Evolutionary conservation across 2,888 invertebrate species (phyloP), one percentile per base, ranked within the genome.

Genomic region (Troides aeacus): DNA sequence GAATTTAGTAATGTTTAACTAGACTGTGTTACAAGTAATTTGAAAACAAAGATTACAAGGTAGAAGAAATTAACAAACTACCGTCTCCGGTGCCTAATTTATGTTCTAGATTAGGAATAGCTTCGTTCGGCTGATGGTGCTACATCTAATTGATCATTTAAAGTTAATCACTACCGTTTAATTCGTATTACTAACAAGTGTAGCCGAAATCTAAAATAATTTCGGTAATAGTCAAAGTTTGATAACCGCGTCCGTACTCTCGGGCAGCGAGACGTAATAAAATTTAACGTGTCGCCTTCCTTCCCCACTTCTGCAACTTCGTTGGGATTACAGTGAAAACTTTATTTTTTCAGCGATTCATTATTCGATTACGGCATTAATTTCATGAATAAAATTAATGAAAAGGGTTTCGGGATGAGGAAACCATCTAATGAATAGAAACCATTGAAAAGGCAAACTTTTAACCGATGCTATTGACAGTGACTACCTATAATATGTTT

Each of bases 221-320:
- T 90, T 88, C 84, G 87, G 88, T 89, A 88, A 89, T 90, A 88
- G 84, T 77, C 85, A 79, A 87, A 89, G 88, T 89, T 90, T 87
- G 87, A 89, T 87, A 81, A 84, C 83, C 76, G 82, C 81, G 81
- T 77, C 81, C 74, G 75, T 79, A 78, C 77, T 72, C 74, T 71
- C 68, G 78, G 80, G 81, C 86, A 80, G 79, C 78, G 76, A 84
- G 86, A 84, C 76, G 82, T 82, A 87, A 88, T 90, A 90, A 90
- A 90, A 89, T 89, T 86, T 88, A 84, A 89, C 87, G 88, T 86
- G 87, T 87, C 86, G 82, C 79, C 46, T 79, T 68, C 73, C 69
- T 75, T 80, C 68, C 30, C 3, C 84, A 88, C 83, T 88, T 88
- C 85, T 84, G 86, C 79, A 85, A 89, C 84, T 87, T 83, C 76